Evolutionary conservation across 1,140 invertebrate species (phyloP).

Genomic region (Papilio xuthus): DNA sequence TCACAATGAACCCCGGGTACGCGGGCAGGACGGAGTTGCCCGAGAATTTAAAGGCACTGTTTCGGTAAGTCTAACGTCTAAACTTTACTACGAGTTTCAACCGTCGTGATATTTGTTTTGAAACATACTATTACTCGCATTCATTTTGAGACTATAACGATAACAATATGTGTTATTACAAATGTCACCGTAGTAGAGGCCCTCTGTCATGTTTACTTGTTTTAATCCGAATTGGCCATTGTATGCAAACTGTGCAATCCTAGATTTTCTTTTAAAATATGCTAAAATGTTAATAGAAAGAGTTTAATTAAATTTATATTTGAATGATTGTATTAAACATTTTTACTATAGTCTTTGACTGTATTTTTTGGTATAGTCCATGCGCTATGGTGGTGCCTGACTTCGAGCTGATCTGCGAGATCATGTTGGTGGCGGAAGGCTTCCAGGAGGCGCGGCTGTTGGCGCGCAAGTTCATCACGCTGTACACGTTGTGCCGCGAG

Average conservation of each 20-base stretch:
- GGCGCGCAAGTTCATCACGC: constrained; percentile 95
- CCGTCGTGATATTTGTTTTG: no score
- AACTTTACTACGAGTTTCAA: no score
- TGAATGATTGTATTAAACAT: constrained; percentile 17
- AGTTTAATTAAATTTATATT: not conserved
- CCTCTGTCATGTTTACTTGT: no score
- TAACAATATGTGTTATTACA: no score
- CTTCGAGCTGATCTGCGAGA: constrained; percentile 96
- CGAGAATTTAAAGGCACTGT: constrained; percentile 89
- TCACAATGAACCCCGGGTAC: constrained; percentile 97
- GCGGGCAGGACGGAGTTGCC: constrained; percentile 93
- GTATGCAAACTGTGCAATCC: no score
- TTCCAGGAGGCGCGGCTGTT: constrained; percentile 93
- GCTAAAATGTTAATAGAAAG: not conserved
- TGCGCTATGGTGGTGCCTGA: constrained; percentile 98
- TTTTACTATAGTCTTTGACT: no score
- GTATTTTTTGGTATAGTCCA: constrained; percentile 83
- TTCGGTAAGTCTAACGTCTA: constrained; percentile 77
- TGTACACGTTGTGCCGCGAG: constrained; percentile 94
- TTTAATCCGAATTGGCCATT: no score
- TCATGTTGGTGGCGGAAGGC: constrained; percentile 96
- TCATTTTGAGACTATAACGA: no score
- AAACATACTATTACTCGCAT: no score
- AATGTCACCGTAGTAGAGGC: no score
- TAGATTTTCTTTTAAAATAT: no score